A percentile compares a stretch with the other conserved stretches of the same genome.
phyloP scores from a whole-genome alignment of 2,797 vertebrate species.

The Pseudochromis fuscus region DNA sequence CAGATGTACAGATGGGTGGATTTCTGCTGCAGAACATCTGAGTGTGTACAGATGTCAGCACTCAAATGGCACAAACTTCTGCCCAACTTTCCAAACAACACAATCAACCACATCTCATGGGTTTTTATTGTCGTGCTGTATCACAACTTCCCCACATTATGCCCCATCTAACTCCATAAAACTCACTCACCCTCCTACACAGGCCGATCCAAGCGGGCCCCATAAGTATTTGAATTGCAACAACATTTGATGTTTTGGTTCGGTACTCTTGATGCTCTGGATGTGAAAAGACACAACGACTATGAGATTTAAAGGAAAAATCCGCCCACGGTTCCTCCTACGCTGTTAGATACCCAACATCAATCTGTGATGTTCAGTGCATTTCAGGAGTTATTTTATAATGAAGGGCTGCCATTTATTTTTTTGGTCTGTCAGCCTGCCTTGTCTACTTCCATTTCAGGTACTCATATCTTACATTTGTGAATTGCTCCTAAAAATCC shows the following conservation, averaged over 20 bases:
- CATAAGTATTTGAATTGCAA: slow-evolving; percentile 64
- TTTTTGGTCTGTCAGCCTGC: slow-evolving; percentile 40
- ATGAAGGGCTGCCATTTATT: slow-evolving; percentile 56
- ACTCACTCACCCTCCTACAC: slow-evolving; percentile 70
- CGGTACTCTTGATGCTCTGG: slow-evolving; percentile 60
- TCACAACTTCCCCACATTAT: slow-evolving; percentile 61
- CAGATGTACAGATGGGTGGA: not conserved
- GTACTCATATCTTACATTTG: slow-evolving; percentile 42
- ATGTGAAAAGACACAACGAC: slow-evolving; percentile 68
- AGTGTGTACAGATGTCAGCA: slow-evolving; percentile 35
- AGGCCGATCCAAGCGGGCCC: slow-evolving; percentile 41
- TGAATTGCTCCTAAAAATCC: slow-evolving; percentile 36
- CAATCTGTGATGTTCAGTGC: slow-evolving; percentile 59
- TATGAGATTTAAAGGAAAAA: slow-evolving; percentile 65
- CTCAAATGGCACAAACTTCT: slow-evolving; percentile 38
- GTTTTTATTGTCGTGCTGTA: slow-evolving; percentile 64
- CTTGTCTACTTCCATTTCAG: slow-evolving; percentile 42
- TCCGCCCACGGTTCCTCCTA: slow-evolving; percentile 70
- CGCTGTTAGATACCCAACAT: slow-evolving; percentile 68
- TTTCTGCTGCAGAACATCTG: slow-evolving; percentile 2
- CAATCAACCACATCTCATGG: slow-evolving; percentile 66
- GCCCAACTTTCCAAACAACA: slow-evolving; percentile 60
- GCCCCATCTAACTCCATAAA: slow-evolving; percentile 69
- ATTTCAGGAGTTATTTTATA: slow-evolving; percentile 71
- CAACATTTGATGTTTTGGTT: slow-evolving; percentile 74